Conservation (phyloP, 2,113 vertebrate species). For the Cervus canadensis region DNA sequence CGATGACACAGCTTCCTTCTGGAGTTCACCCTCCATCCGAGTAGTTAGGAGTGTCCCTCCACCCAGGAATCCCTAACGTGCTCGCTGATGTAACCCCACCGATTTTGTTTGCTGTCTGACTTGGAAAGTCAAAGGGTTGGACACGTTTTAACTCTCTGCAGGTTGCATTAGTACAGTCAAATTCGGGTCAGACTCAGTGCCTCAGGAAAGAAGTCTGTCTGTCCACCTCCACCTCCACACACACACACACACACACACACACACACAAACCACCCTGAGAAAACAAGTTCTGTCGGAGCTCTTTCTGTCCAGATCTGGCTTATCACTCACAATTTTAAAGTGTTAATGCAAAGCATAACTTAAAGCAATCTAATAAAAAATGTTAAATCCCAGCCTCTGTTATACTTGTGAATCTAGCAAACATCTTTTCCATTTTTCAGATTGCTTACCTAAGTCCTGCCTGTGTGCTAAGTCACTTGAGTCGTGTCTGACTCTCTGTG, state of each 20-base stretch:
- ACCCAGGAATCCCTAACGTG: constrained; percentile 13
- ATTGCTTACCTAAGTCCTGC: background rate
- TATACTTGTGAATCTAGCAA: background rate
- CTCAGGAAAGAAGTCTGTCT: background rate
- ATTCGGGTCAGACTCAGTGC: background rate
- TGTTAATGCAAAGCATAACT: background rate
- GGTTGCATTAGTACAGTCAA: background rate
- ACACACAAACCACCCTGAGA: background rate
- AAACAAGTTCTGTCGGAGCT: background rate
- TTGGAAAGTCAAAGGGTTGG: constrained; percentile 40
- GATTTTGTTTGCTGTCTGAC: constrained; percentile 3
- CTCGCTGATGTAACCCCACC: background rate
- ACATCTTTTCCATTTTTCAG: background rate
- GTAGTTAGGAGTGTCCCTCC: background rate
- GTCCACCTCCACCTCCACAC: accelerated
- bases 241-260: background rate
- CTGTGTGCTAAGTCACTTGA: background rate
- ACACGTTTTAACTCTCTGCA: background rate
- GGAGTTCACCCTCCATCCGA: background rate
- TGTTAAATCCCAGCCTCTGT: background rate
- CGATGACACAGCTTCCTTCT: background rate
- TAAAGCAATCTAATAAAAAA: background rate
- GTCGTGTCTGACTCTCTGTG: background rate
- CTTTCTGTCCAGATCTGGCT: background rate
- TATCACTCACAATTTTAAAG: background rate